Evolutionary conservation across 1,140 invertebrate species (phyloP), one percentile per base, ranked within the genome.

Genomic region (Drosophila sucinea): DNA sequence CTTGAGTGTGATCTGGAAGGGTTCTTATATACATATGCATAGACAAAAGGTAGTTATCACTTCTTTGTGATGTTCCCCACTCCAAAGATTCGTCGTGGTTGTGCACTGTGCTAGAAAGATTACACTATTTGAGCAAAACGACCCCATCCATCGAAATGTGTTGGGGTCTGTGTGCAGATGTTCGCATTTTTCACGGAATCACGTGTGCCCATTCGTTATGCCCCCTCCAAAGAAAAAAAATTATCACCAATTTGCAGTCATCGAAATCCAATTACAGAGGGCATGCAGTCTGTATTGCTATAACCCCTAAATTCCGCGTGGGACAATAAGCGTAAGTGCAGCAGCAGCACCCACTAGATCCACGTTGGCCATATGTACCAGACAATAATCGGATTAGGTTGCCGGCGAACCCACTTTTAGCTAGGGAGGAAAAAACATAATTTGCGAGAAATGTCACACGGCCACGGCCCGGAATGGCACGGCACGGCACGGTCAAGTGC

Each of bases 211-310:
- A 41, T 40, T 61, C 38, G 62, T 29, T 62, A 10, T 47, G 41
- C 54, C 66, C 65, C 73, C 67, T 71, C 77, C 79, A 72, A 85
- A 73, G 71, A 90, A 90, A 91, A 78, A 81, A 90, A 91, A 91
- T 91, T 91, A 91, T 91, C 90, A 91, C 83, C 90, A 91, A 91
- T 91, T 91, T 90, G 85, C 90, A 91, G 85, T 91, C 90, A 91
- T 91, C 86, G 90, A 81, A 91, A 91, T 91, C 90, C 90, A 91
- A 91, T 91, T 91, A 90, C 73, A 23, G 25, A 71, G 60, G 70
- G 73, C 73, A 70, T 81, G 80, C 23, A 17, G 25, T 35, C 6
- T 60, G 62, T 44, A 32, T 44, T 25, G 41, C 33, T 79, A 55
- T 73, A 65, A 66, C 58, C 70, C 51, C 35, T 55, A 63, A 64